Evolutionary conservation across 2,888 invertebrate genomes (phyloP), one percentile per base, ranked within the genome.

Genomic region (Epistrophella euchroma): DNA sequence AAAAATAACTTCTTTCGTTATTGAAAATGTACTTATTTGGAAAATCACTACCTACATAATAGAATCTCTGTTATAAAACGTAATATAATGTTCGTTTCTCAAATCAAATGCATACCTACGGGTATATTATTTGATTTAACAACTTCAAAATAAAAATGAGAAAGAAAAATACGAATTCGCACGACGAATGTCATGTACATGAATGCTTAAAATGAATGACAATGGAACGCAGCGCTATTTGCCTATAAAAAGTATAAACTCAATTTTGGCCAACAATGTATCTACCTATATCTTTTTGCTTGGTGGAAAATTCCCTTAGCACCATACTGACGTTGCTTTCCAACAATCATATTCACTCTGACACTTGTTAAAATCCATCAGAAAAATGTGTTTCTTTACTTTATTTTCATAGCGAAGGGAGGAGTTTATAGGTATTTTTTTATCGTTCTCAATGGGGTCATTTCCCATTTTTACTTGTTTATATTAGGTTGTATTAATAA

Each of bases 331-430:
- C 28, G 47, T 32, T 64, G 9, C 47, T 47, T 25, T 13, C 19
- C 28, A 55, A 43, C 45, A 43, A 52, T 79, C 66, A 74, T 50
- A 80, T 80, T 62, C 43, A 17, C 47, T 56, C 55, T 60, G 73
- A 43, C 80, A 80, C 47, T 75, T 58, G 64, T 71, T 66, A 75
- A 75, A 75, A 75, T 60, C 80, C 56, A 80, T 75, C 75, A 84
- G 58, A 71, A 83, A 83, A 78, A 83, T 82, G 19, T 72, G 72
- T 60, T 19, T 32, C 28, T 28, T 25, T 56, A 35, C 32, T 25
- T 28, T 17, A 15, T 2, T 32, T 45, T 35, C 56, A 11, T 10
- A 19, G 47, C 40, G 43, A 43, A 66, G 62, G 62, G 55, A 25
- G 2, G 32, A 32, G 6, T 32, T 32, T 32, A 28, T 68, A 62